Conservation (phyloP, 2,113 vertebrate genomes). For the Apeltes quadracus region DNA sequence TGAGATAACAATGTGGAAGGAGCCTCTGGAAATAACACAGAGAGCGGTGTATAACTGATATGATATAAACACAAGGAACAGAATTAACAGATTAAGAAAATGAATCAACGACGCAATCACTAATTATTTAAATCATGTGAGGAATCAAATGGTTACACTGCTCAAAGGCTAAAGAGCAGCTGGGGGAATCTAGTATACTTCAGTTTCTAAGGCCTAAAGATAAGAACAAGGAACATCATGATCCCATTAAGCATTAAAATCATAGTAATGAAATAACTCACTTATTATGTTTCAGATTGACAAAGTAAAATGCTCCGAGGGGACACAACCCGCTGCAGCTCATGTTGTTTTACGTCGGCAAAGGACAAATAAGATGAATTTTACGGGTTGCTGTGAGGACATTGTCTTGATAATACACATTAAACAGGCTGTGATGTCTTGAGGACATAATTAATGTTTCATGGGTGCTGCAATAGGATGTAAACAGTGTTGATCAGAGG, state of each 20-base stretch:
- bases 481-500: constrained; percentile 1
- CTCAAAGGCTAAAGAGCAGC: neutral
- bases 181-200: neutral
- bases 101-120: neutral
- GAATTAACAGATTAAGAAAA: neutral
- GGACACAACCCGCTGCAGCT: neutral
- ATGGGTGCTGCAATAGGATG: neutral
- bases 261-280: constrained; percentile 5
- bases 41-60: neutral
- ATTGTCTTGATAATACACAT: neutral
- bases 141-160: neutral
- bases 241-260: neutral
- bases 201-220: neutral
- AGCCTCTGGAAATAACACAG: constrained; percentile 37
- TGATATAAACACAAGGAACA: neutral
- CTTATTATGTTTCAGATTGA: constrained; percentile 13
- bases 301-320: constrained; percentile 6
- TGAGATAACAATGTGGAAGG: constrained; percentile 41
- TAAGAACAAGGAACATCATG: neutral
- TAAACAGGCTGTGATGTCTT: neutral
- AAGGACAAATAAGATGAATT: neutral
- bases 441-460: constrained; percentile 6
- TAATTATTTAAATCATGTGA: neutral
- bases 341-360: neutral
- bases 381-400: neutral